These are phyloP conservation scores for Acronicta psi DNA, from an alignment of 2,888 invertebrate genomes.

Conservation along the genomic window DNA sequence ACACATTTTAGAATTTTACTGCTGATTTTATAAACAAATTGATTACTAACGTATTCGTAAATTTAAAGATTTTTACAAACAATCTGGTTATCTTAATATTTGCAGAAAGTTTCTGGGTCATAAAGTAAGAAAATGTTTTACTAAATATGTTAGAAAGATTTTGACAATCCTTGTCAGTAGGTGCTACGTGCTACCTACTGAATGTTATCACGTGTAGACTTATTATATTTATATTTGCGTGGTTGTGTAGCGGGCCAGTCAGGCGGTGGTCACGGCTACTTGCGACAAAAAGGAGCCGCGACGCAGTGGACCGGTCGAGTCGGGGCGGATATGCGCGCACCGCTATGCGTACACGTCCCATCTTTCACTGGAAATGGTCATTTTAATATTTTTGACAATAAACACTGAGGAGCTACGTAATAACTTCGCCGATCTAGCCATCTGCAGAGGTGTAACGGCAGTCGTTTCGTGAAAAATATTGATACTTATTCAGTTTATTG, in stretches of 20 bases:
- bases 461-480: too few relatives aligned
- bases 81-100: too few relatives aligned
- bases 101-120: background rate
- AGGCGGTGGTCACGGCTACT: conserved; percentile 24
- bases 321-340: conserved; percentile 49
- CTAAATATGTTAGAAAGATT: too few relatives aligned
- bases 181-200: too few relatives aligned
- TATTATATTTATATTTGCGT: conserved; percentile 5
- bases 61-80: too few relatives aligned
- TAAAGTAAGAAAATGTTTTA: too few relatives aligned
- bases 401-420: too few relatives aligned
- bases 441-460: too few relatives aligned
- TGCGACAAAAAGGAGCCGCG: conserved; percentile 41
- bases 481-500: too few relatives aligned
- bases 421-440: too few relatives aligned
- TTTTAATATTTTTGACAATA: conserved; percentile 19
- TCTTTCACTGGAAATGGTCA: conserved; percentile 37
- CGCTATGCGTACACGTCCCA: conserved; percentile 38
- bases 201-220: background rate
- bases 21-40: background rate
- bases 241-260: conserved; percentile 1
- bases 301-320: conserved; percentile 58
- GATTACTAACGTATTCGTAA: too few relatives aligned
- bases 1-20: conserved; percentile 10
- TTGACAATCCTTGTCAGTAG: background rate